Evolutionary conservation across 2,888 invertebrate genomes (phyloP).

Genomic region (Aphidius colemani): DNA sequence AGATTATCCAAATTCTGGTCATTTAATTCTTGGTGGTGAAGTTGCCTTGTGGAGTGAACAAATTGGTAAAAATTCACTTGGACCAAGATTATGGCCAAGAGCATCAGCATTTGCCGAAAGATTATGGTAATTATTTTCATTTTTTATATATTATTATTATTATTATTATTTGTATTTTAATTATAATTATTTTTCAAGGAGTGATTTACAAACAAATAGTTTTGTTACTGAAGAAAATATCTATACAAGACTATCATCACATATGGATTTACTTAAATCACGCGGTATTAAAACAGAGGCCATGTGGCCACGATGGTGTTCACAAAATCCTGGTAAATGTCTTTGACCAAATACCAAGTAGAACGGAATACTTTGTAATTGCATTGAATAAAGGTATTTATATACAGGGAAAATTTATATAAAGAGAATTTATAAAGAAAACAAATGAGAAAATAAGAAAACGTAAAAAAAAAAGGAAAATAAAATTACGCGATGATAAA

Average conservation of each 20-base stretch:
- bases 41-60: constrained; percentile 88
- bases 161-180: constrained; percentile 1
- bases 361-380: constrained; percentile 20
- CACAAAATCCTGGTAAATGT: constrained; percentile 76
- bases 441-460: too few species aligned
- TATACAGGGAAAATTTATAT: too few species aligned
- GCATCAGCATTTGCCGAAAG: constrained; percentile 82
- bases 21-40: constrained; percentile 73
- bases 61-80: constrained; percentile 73
- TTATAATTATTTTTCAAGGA: constrained; percentile 50
- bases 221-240: constrained; percentile 66
- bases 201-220: constrained; percentile 63
- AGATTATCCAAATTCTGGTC: constrained; percentile 52
- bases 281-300: constrained; percentile 72
- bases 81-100: constrained; percentile 82
- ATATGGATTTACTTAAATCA: constrained; percentile 68
- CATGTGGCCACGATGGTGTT: constrained; percentile 79
- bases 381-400: not conserved
- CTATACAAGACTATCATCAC: constrained; percentile 71
- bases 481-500: too few species aligned
- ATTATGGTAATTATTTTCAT: constrained; percentile 64
- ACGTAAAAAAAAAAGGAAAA: too few species aligned
- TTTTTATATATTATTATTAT: not conserved
- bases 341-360: constrained; percentile 59
- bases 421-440: too few species aligned